Conservation (phyloP, 2,888 invertebrate species). For the Callimorpha dominula region DNA sequence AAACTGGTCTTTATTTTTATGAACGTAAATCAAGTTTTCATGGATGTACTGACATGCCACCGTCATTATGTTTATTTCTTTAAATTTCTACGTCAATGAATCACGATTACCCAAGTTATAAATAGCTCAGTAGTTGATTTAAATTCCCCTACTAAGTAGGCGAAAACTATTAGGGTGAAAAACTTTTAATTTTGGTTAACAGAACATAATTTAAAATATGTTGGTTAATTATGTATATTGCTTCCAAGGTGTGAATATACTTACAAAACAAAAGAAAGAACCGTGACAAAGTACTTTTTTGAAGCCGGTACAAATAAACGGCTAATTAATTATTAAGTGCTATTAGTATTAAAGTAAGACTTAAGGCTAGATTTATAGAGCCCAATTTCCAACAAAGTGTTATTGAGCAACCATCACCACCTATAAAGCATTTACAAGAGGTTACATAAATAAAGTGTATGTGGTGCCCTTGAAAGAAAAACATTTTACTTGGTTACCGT, state of each 20-base stretch:
- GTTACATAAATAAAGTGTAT: background rate
- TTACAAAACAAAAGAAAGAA: background rate
- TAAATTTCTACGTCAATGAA: too few relatives aligned
- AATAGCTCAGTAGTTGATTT: too few relatives aligned
- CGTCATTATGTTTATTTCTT: too few relatives aligned
- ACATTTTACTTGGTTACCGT: background rate
- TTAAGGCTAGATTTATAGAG: conserved; percentile 24
- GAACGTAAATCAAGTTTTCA: too few relatives aligned
- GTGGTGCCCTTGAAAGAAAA: background rate
- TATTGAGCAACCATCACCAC: conserved; percentile 29
- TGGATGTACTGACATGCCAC: too few relatives aligned
- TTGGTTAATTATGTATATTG: background rate
- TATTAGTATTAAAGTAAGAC: conserved; percentile 31
- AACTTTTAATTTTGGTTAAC: too few relatives aligned
- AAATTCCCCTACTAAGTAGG: too few relatives aligned
- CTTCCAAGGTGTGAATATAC: background rate
- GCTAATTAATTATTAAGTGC: background rate
- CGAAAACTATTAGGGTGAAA: too few relatives aligned
- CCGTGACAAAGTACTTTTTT: background rate
- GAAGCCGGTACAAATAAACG: background rate
- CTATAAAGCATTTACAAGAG: conserved; percentile 29
- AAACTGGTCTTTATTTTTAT: too few relatives aligned
- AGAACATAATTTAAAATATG: background rate
- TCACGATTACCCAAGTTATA: too few relatives aligned
- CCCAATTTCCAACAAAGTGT: conserved; percentile 35